Evolutionary conservation across 2,797 vertebrate genomes (phyloP).

Genomic region (Sciurus carolinensis): DNA sequence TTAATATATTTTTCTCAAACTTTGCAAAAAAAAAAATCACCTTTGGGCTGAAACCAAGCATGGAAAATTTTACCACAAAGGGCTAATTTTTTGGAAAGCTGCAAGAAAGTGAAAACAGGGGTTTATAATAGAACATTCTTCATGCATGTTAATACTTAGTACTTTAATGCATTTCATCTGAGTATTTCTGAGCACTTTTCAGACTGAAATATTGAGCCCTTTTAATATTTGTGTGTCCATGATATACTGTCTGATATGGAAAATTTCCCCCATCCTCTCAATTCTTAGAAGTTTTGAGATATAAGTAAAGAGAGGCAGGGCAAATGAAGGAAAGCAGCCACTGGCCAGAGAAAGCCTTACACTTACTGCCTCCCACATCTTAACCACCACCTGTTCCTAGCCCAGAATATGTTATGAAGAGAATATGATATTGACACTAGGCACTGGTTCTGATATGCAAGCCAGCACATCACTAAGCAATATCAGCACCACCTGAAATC

Average conservation of each 20-base stretch:
- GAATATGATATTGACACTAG: background rate
- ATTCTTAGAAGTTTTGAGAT: background rate
- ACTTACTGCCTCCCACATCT: background rate
- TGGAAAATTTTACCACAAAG: constrained; percentile 86
- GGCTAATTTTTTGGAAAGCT: constrained; percentile 84
- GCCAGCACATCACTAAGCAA: background rate
- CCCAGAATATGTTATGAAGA: background rate
- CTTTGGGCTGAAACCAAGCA: constrained; percentile 85
- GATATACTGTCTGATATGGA: constrained; percentile 1
- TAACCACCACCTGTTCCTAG: background rate
- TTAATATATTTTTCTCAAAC: constrained; percentile 86
- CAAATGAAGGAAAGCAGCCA: background rate
- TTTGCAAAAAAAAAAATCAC: constrained; percentile 78
- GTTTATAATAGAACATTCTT: constrained; percentile 80
- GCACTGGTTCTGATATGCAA: background rate
- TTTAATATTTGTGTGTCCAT: constrained; percentile 60
- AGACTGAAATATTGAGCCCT: constrained; percentile 58
- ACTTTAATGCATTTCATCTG: constrained; percentile 79
- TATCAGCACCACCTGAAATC: background rate
- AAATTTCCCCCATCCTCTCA: background rate
- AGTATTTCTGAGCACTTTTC: constrained; percentile 72
- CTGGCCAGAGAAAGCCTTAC: background rate
- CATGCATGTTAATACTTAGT: constrained; percentile 75
- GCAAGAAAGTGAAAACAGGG: constrained; percentile 80
- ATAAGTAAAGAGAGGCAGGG: background rate